These are phyloP conservation scores for Pomacea canaliculata DNA, from an alignment of 2,888 invertebrate species.

Conservation along the genomic window DNA sequence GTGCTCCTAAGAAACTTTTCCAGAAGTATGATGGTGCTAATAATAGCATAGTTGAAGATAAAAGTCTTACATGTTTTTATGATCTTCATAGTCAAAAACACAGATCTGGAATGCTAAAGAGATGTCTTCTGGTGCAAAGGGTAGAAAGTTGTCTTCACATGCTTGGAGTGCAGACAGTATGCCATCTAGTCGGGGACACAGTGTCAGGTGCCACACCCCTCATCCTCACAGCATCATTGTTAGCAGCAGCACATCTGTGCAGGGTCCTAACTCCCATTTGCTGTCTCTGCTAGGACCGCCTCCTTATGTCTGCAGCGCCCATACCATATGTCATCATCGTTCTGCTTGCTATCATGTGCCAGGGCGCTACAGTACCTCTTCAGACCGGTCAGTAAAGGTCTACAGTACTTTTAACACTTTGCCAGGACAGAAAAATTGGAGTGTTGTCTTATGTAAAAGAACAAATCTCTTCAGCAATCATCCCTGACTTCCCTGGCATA, in stretches of 20 bases:
- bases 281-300: slow-evolving; percentile 50
- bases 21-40: slow-evolving; percentile 4
- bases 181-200: slow-evolving; percentile 21
- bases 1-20: slow-evolving; percentile 25
- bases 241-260: slow-evolving; percentile 47
- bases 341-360: slow-evolving; percentile 67
- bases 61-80: too few species aligned
- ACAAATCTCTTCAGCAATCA: too few species aligned
- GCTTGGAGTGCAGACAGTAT: slow-evolving; percentile 36
- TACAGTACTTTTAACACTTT: too few species aligned
- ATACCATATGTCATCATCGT: slow-evolving; percentile 35
- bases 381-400: too few species aligned
- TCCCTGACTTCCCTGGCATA: too few species aligned
- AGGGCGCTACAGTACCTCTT: slow-evolving; percentile 56
- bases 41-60: too few species aligned
- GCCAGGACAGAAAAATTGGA: too few species aligned
- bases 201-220: slow-evolving; percentile 48
- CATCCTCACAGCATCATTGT: slow-evolving; percentile 49
- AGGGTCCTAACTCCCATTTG: slow-evolving; percentile 57
- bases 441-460: too few species aligned
- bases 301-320: neutral
- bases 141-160: slow-evolving; percentile 31
- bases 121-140: neutral
- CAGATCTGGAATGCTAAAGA: too few species aligned
- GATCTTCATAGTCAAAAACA: too few species aligned